A percentile compares a stretch with the other conserved stretches of the same genome.
These are phyloP conservation scores for Macrosteles quadrilineatus DNA, from an alignment of 1,140 invertebrate species.

Conservation along the genomic window DNA sequence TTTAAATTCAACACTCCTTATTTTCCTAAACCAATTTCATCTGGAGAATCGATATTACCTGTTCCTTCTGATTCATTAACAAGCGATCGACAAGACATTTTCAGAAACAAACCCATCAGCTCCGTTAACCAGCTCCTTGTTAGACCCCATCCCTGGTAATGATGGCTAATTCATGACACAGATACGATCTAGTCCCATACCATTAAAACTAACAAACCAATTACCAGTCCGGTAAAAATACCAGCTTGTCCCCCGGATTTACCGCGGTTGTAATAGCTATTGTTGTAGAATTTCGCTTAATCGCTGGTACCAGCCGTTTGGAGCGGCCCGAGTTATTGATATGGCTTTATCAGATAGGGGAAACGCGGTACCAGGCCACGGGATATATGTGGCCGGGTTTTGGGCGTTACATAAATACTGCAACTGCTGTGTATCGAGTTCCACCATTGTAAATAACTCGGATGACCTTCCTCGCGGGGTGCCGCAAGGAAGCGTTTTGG, in stretches of 20 bases:
- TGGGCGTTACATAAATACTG: slow-evolving; percentile 7
- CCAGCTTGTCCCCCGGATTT: slow-evolving; percentile 11
- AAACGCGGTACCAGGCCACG: neutral
- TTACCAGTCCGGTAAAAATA: slow-evolving; percentile 2
- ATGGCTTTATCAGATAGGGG: slow-evolving; percentile 22
- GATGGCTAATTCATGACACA: neutral
- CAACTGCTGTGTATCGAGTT: neutral
- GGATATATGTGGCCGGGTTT: slow-evolving; percentile 6
- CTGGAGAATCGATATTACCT: too few relatives aligned
- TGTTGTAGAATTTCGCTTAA: slow-evolving; percentile 25
- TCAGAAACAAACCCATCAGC: too few relatives aligned
- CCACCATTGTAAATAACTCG: neutral
- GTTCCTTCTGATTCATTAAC: too few relatives aligned
- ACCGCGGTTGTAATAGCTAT: slow-evolving; percentile 11
- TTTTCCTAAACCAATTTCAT: too few relatives aligned
- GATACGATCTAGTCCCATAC: slow-evolving; percentile 17
- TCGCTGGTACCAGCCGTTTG: neutral
- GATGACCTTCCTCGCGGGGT: too few relatives aligned
- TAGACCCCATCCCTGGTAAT: slow-evolving; percentile 3
- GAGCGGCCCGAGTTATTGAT: slow-evolving; percentile 9
- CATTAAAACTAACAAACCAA: slow-evolving; percentile 25
- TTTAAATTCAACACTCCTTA: too few relatives aligned
- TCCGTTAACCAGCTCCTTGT: too few relatives aligned
- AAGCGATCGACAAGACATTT: too few relatives aligned
- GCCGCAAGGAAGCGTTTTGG: too few relatives aligned